These are phyloP conservation scores for Onychorhynchus coronatus DNA, from an alignment of 2,113 vertebrate genomes.

Conservation along the genomic window DNA sequence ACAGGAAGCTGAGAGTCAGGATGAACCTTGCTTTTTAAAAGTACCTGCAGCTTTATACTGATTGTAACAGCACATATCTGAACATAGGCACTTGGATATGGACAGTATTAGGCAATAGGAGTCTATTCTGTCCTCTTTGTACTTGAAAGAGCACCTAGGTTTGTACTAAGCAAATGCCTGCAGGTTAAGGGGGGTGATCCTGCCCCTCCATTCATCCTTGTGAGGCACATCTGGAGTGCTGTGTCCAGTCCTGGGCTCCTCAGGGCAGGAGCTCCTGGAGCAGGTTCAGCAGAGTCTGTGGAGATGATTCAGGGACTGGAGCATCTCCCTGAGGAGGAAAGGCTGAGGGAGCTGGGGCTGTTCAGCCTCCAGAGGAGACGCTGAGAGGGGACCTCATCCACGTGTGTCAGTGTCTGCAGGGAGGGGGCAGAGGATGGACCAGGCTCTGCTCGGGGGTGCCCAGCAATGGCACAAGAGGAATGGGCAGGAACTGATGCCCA, in stretches of 20 bases:
- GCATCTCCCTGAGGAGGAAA: background rate
- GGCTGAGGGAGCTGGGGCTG: background rate
- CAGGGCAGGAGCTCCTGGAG: background rate
- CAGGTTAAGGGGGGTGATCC: background rate
- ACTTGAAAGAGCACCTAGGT: background rate
- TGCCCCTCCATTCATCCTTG: background rate
- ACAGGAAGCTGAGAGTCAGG: background rate
- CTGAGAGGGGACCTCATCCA: background rate
- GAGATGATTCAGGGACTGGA: background rate
- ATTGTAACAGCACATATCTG: fast-evolving
- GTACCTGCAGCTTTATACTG: background rate
- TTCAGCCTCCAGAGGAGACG: background rate
- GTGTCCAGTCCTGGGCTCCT: background rate
- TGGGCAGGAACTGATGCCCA: background rate
- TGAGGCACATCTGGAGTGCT: background rate
- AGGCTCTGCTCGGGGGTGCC: background rate
- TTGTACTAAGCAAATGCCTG: background rate
- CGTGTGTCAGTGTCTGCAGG: background rate
- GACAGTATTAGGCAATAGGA: background rate
- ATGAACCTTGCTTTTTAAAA: background rate
- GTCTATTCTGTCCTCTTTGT: background rate
- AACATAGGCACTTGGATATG: background rate
- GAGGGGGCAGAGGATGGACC: background rate
- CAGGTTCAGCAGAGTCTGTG: fast-evolving
- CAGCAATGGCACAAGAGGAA: background rate